Evolutionary conservation across 2,888 invertebrate species (phyloP).

Genomic region (Rotaria macrura): DNA sequence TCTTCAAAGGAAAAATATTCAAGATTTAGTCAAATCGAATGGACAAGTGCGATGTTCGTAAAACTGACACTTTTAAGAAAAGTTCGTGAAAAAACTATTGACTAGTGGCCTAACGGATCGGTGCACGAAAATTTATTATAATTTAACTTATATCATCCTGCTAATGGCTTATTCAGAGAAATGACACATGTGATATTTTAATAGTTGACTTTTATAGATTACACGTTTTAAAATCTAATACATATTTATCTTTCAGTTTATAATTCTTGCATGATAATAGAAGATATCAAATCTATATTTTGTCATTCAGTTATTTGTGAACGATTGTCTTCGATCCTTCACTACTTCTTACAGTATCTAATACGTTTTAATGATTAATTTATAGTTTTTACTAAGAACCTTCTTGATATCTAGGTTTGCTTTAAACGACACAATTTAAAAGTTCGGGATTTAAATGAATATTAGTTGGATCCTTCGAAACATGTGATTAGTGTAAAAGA

Average conservation of each 20-base stretch:
- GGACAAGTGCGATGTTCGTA: too few relatives aligned
- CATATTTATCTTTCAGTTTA: not conserved
- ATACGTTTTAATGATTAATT: constrained; percentile 43
- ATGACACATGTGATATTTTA: too few relatives aligned
- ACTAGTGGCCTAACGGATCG: too few relatives aligned
- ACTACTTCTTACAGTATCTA: constrained; percentile 76
- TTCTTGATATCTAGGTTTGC: constrained; percentile 43
- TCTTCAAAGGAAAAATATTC: too few relatives aligned
- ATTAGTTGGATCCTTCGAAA: constrained; percentile 76
- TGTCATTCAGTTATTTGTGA: constrained; percentile 82
- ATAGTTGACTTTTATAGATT: too few relatives aligned
- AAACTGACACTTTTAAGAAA: too few relatives aligned
- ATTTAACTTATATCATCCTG: too few relatives aligned
- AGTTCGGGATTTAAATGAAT: constrained; percentile 69
- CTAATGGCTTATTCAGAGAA: too few relatives aligned
- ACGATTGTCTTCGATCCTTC: constrained; percentile 82
- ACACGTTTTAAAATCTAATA: too few relatives aligned
- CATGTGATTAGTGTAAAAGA: constrained; percentile 78
- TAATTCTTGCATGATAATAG: constrained; percentile 39
- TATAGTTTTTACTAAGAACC: not conserved
- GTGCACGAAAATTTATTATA: too few relatives aligned
- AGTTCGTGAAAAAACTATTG: too few relatives aligned
- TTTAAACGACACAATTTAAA: constrained; percentile 78
- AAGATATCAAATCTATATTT: constrained; percentile 59
- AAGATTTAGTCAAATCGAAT: too few relatives aligned